Conservation (phyloP, 2,888 invertebrate genomes). For the Malacosoma neustria region DNA sequence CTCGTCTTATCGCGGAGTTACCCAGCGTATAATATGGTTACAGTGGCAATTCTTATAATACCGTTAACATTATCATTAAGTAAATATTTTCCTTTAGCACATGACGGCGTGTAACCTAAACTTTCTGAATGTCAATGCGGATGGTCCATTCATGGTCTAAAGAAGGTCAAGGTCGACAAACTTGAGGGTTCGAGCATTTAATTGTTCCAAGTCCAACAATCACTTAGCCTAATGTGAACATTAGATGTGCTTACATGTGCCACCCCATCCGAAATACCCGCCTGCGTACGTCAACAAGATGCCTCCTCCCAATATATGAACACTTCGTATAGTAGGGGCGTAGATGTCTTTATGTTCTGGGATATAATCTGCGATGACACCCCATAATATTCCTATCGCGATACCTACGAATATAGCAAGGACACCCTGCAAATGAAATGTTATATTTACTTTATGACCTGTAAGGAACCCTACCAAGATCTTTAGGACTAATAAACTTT, state of each 20-base stretch:
- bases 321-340: slow-evolving; percentile 51
- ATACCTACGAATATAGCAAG: slow-evolving; percentile 56
- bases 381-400: slow-evolving; percentile 52
- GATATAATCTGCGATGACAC: slow-evolving; percentile 44
- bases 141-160: background rate
- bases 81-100: background rate
- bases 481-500: no score
- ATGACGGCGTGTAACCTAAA: background rate
- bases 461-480: background rate
- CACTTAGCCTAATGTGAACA: background rate
- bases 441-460: slow-evolving; percentile 9
- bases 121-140: background rate
- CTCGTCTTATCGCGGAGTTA: background rate
- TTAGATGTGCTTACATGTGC: slow-evolving; percentile 44
- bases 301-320: slow-evolving; percentile 53
- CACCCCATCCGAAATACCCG: slow-evolving; percentile 57
- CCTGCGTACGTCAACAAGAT: slow-evolving; percentile 43
- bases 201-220: background rate
- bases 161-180: background rate
- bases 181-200: no score
- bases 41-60: background rate
- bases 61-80: background rate
- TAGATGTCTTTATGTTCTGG: slow-evolving; percentile 55
- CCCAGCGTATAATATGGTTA: background rate
- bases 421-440: slow-evolving; percentile 37